Evolutionary conservation across 2,797 vertebrate genomes (phyloP), one percentile per base, ranked within the genome.

Genomic region (Eulemur albifrons): DNA sequence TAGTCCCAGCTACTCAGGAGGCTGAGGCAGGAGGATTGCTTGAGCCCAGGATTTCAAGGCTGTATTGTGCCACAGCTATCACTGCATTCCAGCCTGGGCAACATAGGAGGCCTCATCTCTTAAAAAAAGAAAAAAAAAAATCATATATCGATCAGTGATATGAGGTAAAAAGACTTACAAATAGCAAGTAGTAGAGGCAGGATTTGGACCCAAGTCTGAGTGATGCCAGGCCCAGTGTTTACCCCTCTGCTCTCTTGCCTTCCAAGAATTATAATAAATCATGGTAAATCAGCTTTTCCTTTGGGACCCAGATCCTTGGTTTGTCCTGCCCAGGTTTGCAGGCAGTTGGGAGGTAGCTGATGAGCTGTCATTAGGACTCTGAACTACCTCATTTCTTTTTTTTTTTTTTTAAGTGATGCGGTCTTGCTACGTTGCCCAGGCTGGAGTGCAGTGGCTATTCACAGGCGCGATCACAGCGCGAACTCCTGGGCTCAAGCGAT

Each of bases 301-400:
- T 48, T 48, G 61, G 45, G 57, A 20, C 52, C 35, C 57, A 83
- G 79, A 61, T 40, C 63, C 57, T 21, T 91, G 54, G 91, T 92
- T 54, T 67, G 48, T 85, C 54, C 77, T 69, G 59, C 38, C 32
- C 10, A 38, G 61, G 43, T 54, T 1, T 87, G 40, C 40, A 89
- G 69, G 40, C 0, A 2, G 9, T 32, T 43, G 80, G 59, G 27
- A 79, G 50, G 30, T 27, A 23, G 76, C 45, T 8, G 32, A 32
- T 38, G 2, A 63, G 25, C 69, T 38, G 40, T 59, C 27, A 35
- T 77, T 11, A 54, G 17, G 32, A 14, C 54, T 93, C 93, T 92
- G 85, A 97, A 59, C 73, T 91, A 85, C 12, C 15, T 96, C 76
- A 90, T 70, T 96, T 98, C 17, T 72, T 70, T 72, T 40, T 38